These are phyloP conservation scores for Ethmia dodecea DNA, from an alignment of 2,888 invertebrate species.

Conservation along the genomic window DNA sequence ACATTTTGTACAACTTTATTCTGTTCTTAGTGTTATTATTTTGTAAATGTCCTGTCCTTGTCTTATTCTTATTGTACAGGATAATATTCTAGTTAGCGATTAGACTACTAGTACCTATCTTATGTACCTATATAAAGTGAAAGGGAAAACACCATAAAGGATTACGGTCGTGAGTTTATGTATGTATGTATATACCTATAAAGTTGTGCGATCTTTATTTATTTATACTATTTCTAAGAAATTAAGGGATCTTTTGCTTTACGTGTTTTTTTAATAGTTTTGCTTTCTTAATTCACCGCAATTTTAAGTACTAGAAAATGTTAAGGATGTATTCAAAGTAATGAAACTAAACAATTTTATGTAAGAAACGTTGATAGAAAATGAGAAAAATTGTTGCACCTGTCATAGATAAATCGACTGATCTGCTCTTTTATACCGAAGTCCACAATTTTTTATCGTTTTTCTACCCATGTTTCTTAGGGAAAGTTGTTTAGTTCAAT, in stretches of 20 bases:
- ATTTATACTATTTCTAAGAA: no score
- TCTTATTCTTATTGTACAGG: no score
- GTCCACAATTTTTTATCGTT: neutral
- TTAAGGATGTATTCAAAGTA: neutral
- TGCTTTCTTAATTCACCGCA: neutral
- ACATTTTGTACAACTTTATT: neutral
- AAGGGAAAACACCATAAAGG: no score
- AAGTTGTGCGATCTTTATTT: no score
- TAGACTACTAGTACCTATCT: neutral
- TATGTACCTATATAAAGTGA: neutral
- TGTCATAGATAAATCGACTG: neutral
- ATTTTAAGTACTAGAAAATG: neutral
- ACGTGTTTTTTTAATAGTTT: neutral
- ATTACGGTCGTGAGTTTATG: no score
- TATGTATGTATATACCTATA: no score
- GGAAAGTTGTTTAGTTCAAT: neutral
- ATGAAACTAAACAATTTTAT: neutral
- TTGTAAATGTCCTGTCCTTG: neutral
- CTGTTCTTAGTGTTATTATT: neutral
- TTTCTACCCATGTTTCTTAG: neutral
- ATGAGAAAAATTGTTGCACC: neutral
- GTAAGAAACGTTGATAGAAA: neutral
- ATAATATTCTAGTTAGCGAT: neutral
- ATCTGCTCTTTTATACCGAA: neutral
- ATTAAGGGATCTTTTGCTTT: no score